phyloP scores from a whole-genome alignment of 1,140 invertebrate species.

The Ostrea denselamellosa region DNA sequence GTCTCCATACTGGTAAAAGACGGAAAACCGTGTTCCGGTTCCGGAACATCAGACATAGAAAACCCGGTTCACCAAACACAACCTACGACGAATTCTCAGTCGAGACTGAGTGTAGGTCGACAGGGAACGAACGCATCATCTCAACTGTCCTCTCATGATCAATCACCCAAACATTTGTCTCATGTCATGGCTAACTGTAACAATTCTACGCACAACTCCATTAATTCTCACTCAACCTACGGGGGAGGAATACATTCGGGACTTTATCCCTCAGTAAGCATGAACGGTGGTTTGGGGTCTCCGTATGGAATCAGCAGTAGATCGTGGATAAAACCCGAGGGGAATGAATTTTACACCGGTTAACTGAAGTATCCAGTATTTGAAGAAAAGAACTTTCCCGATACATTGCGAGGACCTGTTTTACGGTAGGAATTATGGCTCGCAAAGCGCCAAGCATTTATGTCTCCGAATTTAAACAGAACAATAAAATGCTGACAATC shows the following conservation, averaged over 20 bases:
- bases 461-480: constrained; percentile 24
- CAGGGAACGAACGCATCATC: constrained; percentile 45
- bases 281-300: constrained; percentile 38
- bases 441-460: constrained; percentile 31
- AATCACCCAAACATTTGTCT: constrained; percentile 60
- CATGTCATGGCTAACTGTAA: constrained; percentile 62
- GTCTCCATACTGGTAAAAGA: constrained; percentile 98
- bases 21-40: constrained; percentile 87
- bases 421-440: constrained; percentile 16
- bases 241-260: constrained; percentile 42
- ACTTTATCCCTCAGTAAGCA: constrained; percentile 41
- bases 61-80: constrained; percentile 54
- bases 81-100: constrained; percentile 40
- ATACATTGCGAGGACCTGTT: background rate
- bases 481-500: constrained; percentile 35
- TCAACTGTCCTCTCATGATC: constrained; percentile 52
- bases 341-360: constrained; percentile 38
- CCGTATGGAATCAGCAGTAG: constrained; percentile 30
- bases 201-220: constrained; percentile 63
- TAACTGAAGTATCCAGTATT: background rate
- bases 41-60: constrained; percentile 53
- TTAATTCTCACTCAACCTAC: constrained; percentile 19
- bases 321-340: constrained; percentile 43
- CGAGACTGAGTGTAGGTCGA: constrained; percentile 38
- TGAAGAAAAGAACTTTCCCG: background rate